These are phyloP conservation scores for Proisotoma minuta DNA, from an alignment of 2,888 invertebrate genomes.

Conservation along the genomic window DNA sequence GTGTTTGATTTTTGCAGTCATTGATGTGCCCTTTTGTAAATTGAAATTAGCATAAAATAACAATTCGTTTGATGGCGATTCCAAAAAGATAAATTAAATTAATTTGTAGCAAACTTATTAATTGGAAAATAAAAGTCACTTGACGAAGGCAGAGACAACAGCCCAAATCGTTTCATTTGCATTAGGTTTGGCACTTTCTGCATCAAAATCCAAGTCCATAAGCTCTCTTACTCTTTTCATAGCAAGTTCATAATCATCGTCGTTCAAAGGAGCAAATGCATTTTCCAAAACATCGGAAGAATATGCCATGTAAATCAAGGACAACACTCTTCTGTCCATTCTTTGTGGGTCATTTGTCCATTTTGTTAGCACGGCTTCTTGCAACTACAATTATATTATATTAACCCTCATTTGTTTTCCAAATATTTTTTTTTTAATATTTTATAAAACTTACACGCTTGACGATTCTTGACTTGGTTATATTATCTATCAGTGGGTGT, in stretches of 20 bases:
- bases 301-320: slow-evolving; percentile 91
- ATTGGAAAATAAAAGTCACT: slow-evolving; percentile 51
- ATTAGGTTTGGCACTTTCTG: slow-evolving; percentile 85
- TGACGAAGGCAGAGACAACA: slow-evolving; percentile 96
- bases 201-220: slow-evolving; percentile 93
- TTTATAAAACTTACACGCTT: slow-evolving; percentile 69
- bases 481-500: slow-evolving; percentile 93
- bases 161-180: slow-evolving; percentile 97
- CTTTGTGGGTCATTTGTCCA: slow-evolving; percentile 97
- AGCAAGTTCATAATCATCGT: slow-evolving; percentile 96
- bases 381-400: background rate
- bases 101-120: background rate
- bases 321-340: slow-evolving; percentile 91
- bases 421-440: too few relatives aligned
- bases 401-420: too few relatives aligned
- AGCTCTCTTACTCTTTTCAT: slow-evolving; percentile 94
- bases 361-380: slow-evolving; percentile 50
- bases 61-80: too few relatives aligned
- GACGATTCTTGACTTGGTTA: slow-evolving; percentile 90
- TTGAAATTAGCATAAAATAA: too few relatives aligned
- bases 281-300: slow-evolving; percentile 99
- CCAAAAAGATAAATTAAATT: too few relatives aligned
- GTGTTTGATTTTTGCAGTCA: background rate
- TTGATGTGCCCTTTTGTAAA: background rate
- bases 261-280: slow-evolving; percentile 94